Evolutionary conservation across 1,140 invertebrate species (phyloP).

Genomic region (Trypoxylus dichotomus): DNA sequence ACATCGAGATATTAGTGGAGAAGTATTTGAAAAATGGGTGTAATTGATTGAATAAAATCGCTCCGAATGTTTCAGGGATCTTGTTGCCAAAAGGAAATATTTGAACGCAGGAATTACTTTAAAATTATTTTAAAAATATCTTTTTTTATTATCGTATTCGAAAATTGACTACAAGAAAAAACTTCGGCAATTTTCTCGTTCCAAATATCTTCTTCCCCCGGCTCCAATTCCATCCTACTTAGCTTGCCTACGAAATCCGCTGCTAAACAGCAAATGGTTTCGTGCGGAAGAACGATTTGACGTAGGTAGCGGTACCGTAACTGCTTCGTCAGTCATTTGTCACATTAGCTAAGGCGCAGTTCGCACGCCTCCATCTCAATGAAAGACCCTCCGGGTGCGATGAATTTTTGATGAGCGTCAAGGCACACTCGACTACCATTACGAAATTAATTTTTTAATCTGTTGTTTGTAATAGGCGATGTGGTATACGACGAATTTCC

Average conservation of each 20-base stretch:
- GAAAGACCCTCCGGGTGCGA: background rate
- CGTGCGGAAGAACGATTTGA: background rate
- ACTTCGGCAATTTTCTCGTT: background rate
- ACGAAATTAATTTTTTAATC: conserved; percentile 4
- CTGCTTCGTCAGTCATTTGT: conserved; percentile 5
- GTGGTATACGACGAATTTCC: background rate
- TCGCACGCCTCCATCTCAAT: background rate
- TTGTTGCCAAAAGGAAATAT: too few species aligned
- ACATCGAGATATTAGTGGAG: too few species aligned
- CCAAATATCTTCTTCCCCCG: background rate
- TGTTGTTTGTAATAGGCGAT: background rate
- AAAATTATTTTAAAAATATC: too few species aligned
- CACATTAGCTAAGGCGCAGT: background rate
- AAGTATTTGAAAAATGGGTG: too few species aligned
- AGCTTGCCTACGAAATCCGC: background rate
- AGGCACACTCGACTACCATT: background rate
- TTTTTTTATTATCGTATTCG: too few species aligned
- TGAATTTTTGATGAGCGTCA: conserved; percentile 2
- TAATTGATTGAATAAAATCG: too few species aligned
- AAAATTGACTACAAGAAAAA: background rate
- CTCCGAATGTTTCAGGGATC: too few species aligned
- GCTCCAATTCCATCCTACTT: background rate
- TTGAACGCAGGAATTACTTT: too few species aligned
- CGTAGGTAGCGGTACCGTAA: background rate
- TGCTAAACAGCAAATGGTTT: background rate